Percentiles rank a stretch among this genome's conserved stretches.
Conservation (phyloP, 2,113 vertebrate genomes). For the Mesocricetus auratus region DNA sequence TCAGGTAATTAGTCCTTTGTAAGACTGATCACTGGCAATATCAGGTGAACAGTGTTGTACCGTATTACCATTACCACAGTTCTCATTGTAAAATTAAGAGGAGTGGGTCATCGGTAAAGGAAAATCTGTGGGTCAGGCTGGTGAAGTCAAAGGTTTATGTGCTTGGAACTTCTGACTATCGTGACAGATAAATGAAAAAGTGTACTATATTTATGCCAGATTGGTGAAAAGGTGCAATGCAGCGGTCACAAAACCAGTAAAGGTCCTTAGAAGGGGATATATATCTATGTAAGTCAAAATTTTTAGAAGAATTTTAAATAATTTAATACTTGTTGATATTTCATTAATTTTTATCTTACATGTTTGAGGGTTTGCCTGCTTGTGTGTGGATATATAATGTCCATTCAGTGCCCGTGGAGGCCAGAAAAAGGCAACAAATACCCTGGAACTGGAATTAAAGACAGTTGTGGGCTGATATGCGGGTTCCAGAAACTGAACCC, state of each 20-base stretch:
- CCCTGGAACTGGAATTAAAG: neutral
- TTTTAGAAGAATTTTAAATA: slow-evolving; percentile 8
- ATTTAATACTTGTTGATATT: neutral
- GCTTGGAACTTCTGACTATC: slow-evolving; percentile 26
- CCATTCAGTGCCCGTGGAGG: neutral
- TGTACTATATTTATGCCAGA: neutral
- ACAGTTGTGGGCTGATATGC: neutral
- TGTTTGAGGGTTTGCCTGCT: neutral
- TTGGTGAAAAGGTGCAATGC: neutral
- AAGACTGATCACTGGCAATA: neutral
- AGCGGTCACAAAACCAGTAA: neutral
- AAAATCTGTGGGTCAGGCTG: neutral
- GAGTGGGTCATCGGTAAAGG: neutral
- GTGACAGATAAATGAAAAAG: neutral
- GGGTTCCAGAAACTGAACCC: neutral
- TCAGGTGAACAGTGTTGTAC: neutral
- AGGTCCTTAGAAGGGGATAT: neutral
- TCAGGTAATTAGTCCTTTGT: neutral
- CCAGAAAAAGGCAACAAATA: neutral
- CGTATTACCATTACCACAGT: neutral
- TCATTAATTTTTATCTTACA: neutral
- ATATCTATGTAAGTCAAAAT: neutral
- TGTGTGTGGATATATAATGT: too few relatives aligned
- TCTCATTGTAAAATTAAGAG: neutral
- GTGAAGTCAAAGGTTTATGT: neutral